Evolutionary conservation across 2,113 vertebrate genomes (phyloP), one percentile per base, ranked within the genome.

Genomic region (Helogale parvula): DNA sequence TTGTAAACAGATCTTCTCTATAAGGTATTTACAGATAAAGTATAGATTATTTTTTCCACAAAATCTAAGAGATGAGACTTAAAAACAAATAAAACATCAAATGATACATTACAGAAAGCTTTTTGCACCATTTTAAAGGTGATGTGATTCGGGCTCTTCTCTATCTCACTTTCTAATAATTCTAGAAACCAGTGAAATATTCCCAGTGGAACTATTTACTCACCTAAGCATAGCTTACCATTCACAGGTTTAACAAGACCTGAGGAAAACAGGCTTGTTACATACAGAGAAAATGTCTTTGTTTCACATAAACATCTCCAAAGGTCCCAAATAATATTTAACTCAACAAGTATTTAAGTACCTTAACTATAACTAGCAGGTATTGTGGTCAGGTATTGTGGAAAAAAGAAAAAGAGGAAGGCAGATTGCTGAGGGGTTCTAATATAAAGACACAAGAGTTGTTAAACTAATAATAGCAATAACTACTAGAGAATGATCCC

Each of bases 151-250:
- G 41, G 63, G 63, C 9, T 93, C 38, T 63, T 96, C 71, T 81
- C 80, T 76, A 96, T 80, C 90, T 97, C 41, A 95, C 41, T 95
- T 90, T 86, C 80, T 88, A 97, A 94, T 93, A 97, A 94, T 93
- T 96, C 83, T 93, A 90, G 76, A 97, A 97, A 90, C 47, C 41
- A 92, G 41, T 52, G 27, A 90, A 96, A 97, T 19, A 80, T 90
- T 94, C 71, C 47, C 33, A 90, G 4, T 66, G 52, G 65, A 88
- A 89, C 35, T 90, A 96, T 72, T 95, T 90, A 97, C 45, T 95
- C 63, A 95, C 19, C 23, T 95, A 95, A 85, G 50, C 66, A 96
- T 80, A 95, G 82, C 23, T 96, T 81, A 96, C 17, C 91, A 60
- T 85, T 96, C 71, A 95, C 17, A 96, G 41, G 57, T 57, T 90